Evolutionary conservation across 1,140 invertebrate species (phyloP), one percentile per base, ranked within the genome.

Genomic region (Rhagoletis zephyria): DNA sequence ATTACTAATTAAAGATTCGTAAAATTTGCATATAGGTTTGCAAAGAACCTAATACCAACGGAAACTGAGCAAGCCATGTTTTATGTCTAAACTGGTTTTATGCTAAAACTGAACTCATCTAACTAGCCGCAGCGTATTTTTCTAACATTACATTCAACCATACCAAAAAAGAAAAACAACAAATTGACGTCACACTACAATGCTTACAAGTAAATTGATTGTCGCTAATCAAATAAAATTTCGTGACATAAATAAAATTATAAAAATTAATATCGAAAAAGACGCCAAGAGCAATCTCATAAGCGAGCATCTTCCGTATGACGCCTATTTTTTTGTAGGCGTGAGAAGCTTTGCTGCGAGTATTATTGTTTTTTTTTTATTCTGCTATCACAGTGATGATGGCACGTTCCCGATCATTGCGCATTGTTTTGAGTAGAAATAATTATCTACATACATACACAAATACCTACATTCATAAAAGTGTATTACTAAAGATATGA

Each of bases 161-260:
- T 63, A 63, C 10, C 61, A 67, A 59, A 81, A 59, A 45, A 81
- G 45, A 81, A 81, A 81, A 81, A 56, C 48, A 81, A 51, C n/a
- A 81, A 51, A 59, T 81, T 59, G 16, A 81, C 74, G 74, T 56
- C 74, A 51, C 74, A 45, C 74, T 48, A 30, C 19, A 56, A 81
- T 19, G 16, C 10, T 51, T n/a, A n/a, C 74, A 56, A 81, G 56
- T 81, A 56, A 81, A 81, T 51, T 81, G 74, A 81, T 81, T 81
- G 48, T 48, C 56, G 74, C 74, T 81, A 81, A 56, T 30, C 16
- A 19, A 81, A 59, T 56, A 16, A 81, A 48, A 56, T 56, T 4
- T 51, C 9, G 48, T 56, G 48, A 56, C 48, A 81, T 48, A 56
- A 45, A 59, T 56, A 56, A 30, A 48, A 6, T 48, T 51, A 63